phyloP scores from a whole-genome alignment of 2,113 vertebrate species.

The Tympanuchus pallidicinctus region DNA sequence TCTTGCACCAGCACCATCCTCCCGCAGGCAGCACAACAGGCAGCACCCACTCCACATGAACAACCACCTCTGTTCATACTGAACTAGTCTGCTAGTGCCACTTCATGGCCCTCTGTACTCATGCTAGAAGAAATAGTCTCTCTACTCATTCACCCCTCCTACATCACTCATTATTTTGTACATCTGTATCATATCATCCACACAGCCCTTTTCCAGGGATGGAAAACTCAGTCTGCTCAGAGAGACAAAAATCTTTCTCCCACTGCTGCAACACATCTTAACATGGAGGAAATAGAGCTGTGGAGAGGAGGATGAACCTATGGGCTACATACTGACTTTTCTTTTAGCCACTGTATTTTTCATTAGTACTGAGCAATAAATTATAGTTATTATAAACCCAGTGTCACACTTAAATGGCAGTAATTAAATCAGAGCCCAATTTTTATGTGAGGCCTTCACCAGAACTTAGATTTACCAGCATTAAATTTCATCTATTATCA shows the following conservation, averaged over 20 bases:
- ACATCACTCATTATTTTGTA: not conserved
- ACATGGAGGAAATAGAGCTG: not conserved
- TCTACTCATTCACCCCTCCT: not conserved
- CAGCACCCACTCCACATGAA: not conserved
- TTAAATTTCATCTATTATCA: not conserved
- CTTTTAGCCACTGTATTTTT: not conserved
- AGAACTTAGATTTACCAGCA: not conserved
- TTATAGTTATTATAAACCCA: not conserved
- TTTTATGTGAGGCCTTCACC: not conserved
- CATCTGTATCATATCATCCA: not conserved
- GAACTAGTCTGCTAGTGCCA: not conserved
- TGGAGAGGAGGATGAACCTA: fast-evolving
- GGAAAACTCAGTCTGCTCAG: not conserved
- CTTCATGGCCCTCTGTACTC: not conserved
- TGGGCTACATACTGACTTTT: not conserved
- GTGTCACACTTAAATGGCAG: not conserved
- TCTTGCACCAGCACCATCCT: not conserved
- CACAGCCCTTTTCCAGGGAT: not conserved
- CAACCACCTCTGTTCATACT: not conserved
- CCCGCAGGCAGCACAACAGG: not conserved
- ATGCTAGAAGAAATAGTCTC: not conserved
- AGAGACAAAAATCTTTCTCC: not conserved
- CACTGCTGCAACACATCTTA: not conserved
- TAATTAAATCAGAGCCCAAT: not conserved
- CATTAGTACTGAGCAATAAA: not conserved